Conservation (phyloP, 2,888 invertebrate genomes). For the Ganaspis brasiliensis region DNA sequence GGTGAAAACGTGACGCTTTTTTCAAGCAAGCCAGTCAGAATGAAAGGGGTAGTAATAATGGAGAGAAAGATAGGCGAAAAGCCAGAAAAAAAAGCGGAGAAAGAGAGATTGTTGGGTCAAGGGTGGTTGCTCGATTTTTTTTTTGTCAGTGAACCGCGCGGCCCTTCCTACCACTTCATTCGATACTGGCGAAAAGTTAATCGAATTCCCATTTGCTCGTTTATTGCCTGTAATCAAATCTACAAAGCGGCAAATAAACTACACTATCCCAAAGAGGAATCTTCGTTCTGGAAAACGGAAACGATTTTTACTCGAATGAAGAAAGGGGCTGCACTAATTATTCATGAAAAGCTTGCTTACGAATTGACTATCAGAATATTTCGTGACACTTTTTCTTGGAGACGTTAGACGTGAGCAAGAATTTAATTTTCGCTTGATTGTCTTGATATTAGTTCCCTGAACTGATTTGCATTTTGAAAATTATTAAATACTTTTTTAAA, state of each 20-base stretch:
- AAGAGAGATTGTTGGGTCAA: constrained; percentile 58
- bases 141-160: constrained; percentile 17
- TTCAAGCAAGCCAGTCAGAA: constrained; percentile 69
- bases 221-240: constrained; percentile 40
- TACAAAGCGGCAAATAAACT: constrained; percentile 28
- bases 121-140: constrained; percentile 57
- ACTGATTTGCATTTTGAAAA: too few species aligned
- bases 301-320: background rate
- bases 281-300: background rate
- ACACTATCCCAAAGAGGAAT: constrained; percentile 26
- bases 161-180: constrained; percentile 25
- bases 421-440: too few species aligned
- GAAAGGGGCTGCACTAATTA: background rate
- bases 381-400: background rate
- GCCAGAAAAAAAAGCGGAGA: constrained; percentile 11
- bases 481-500: too few species aligned
- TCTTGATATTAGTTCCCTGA: too few species aligned
- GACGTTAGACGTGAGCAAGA: too few species aligned
- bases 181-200: constrained; percentile 32
- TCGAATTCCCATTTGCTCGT: constrained; percentile 38
- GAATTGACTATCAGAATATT: constrained; percentile 25
- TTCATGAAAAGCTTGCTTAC: constrained; percentile 3
- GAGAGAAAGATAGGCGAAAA: constrained; percentile 35
- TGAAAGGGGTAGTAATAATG: constrained; percentile 64
- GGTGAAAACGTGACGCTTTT: constrained; percentile 78